Conservation (phyloP, 2,888 invertebrate species). For the Scaptomyza flava region DNA sequence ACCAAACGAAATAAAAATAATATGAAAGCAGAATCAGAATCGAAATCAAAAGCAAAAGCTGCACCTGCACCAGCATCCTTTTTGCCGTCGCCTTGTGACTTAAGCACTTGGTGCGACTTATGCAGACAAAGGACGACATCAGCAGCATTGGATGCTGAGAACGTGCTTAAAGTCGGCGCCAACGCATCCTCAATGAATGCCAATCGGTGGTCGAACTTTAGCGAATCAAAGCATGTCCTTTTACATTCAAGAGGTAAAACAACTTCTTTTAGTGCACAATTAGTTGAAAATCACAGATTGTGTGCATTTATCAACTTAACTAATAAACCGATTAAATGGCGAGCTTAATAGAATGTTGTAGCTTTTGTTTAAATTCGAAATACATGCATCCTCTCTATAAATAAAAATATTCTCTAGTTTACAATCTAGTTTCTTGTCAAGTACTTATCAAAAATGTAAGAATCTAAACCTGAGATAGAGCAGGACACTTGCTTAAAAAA, state of each 20-base stretch:
- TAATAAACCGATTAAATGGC: background rate
- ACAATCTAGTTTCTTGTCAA: no score
- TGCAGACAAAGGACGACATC: conserved; percentile 5
- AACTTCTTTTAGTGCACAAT: background rate
- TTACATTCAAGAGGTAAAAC: background rate
- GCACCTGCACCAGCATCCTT: conserved; percentile 15
- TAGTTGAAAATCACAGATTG: background rate
- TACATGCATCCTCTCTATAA: no score
- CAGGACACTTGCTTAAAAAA: no score
- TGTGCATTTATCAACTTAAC: background rate
- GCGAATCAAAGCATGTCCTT: background rate
- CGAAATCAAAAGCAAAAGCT: conserved; percentile 7
- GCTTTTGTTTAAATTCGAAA: no score
- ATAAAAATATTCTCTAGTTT: no score
- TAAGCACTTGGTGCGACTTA: conserved; percentile 12
- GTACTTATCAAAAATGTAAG: no score
- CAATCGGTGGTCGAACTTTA: conserved; percentile 21
- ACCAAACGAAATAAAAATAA: background rate
- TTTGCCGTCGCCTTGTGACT: background rate
- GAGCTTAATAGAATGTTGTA: background rate
- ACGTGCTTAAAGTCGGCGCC: background rate
- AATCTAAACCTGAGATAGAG: no score
- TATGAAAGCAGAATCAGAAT: background rate
- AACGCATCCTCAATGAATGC: conserved; percentile 3
- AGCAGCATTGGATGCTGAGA: background rate